These are phyloP conservation scores for Sarcophaga rosellei DNA, from an alignment of 2,888 invertebrate species.

Conservation along the genomic window DNA sequence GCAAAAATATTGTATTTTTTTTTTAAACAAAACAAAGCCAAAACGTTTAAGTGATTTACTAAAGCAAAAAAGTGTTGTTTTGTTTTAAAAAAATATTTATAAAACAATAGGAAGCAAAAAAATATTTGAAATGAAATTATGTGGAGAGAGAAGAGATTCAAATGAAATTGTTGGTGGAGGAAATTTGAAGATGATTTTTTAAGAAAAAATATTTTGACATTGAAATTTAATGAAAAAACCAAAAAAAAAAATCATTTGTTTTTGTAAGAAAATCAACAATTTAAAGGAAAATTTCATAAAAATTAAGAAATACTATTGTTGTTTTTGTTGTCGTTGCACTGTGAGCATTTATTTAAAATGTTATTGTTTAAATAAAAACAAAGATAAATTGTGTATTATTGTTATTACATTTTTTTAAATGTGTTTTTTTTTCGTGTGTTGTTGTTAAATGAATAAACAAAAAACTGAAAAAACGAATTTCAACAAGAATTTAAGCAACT, in stretches of 20 bases:
- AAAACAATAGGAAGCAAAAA: conserved; percentile 1
- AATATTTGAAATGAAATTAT: conserved; percentile 47
- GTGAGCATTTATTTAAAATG: conserved; percentile 40
- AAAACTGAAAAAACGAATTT: not conserved
- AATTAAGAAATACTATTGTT: conserved; percentile 21
- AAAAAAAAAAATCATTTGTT: not conserved
- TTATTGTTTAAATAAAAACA: not conserved
- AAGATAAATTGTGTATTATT: not conserved
- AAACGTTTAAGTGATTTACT: not conserved
- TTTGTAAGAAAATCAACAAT: conserved; percentile 22
- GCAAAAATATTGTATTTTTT: conserved; percentile 27
- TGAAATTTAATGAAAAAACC: conserved; percentile 35
- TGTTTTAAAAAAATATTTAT: not conserved
- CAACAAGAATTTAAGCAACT: not conserved
- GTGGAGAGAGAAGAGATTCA: conserved; percentile 27
- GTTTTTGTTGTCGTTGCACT: conserved; percentile 13
- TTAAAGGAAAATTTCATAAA: conserved; percentile 29
- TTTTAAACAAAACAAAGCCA: not conserved
- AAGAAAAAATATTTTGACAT: conserved; percentile 58
- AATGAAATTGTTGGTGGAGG: not conserved
- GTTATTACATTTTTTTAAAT: no score
- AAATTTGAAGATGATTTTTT: conserved; percentile 17
- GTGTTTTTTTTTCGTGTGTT: no score
- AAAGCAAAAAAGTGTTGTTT: conserved; percentile 5
- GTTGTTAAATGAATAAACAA: no score